Base-by-base conservation (phyloP, 2,888 invertebrate genomes). In the Corbicula japonica region DNA sequence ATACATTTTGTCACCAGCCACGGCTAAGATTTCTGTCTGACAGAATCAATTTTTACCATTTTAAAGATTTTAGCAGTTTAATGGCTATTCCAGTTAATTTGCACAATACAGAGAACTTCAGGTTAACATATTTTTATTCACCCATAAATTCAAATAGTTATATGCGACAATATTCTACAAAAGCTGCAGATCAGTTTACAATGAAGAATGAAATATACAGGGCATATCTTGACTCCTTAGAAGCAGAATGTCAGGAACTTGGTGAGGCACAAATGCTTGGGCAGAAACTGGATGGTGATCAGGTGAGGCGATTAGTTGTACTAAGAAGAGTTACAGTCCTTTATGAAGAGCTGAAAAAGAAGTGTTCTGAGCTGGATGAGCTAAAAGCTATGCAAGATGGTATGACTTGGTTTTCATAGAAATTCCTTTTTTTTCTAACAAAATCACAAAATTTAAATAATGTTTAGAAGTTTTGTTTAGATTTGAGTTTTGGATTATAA, bases 321-420 rank as follows among this genome's bases (percentile, higher is more conserved):
- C 23, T 76, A 23, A 38, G 26, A 35, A 23, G 26, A n/a, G 21
- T 71, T 46, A 35, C 66, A 2, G 71, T 52, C 4, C 21, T 61
- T 15, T 66, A 28, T 50, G 30, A 60, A n/a, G 41, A 34, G 5
- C 34, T 76, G 26, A 71, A 76, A 30, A 32, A 30, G 2, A 79
- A 71, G 26, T 79, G 66, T 61, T 50, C 60, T 18, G 79, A 79
- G 23, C 6, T 79, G 28, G 70, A 79, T 26, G 74, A 70, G 52
- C 34, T 79, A 1, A 21, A 28, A 8, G 28, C 52, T 38, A 48
- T 79, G 30, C 60, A 54, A 38, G 38, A 41, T 74, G 79, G 79
- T 79, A 78, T 8, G 26, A 2, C 35, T 23, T 15, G 50, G n/a
- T n/a, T n/a, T n/a, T n/a, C n/a, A n/a, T n/a, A n/a, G n/a, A n/a